phyloP scores from a whole-genome alignment of 2,113 vertebrate genomes.

The Spea bombifrons region DNA sequence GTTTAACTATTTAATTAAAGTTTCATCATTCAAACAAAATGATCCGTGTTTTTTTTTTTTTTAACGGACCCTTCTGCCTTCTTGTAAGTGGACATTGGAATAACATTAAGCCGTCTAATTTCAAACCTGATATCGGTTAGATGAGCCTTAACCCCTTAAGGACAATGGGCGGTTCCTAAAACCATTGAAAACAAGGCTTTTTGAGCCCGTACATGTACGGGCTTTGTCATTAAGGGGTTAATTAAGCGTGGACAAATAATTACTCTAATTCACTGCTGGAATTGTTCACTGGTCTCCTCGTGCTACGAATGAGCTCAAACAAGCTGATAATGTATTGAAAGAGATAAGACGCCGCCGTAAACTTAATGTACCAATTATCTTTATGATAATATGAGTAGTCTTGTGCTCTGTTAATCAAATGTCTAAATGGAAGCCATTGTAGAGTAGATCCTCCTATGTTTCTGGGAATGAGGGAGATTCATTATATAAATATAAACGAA shows the following conservation, averaged over 20 bases:
- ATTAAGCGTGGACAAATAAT: conserved; percentile 44
- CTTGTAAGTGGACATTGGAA: conserved; percentile 41
- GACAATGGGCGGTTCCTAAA: no score
- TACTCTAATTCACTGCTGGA: conserved; percentile 35
- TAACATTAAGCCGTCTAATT: conserved; percentile 34
- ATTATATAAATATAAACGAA: no score
- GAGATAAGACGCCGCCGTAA: conserved; percentile 8
- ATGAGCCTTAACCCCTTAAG: no score
- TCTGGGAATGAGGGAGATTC: no score
- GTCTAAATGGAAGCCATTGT: neutral
- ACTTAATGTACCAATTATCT: conserved; percentile 39
- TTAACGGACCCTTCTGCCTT: conserved; percentile 31
- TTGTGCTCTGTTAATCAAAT: conserved; percentile 2
- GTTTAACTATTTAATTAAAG: neutral
- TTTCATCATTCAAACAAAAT: conserved; percentile 35
- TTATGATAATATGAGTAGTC: conserved; percentile 14
- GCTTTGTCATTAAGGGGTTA: no score
- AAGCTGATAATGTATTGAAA: conserved; percentile 41
- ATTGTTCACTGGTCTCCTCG: conserved; percentile 22
- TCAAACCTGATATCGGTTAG: conserved; percentile 33
- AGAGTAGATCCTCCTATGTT: no score
- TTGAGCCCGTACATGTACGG: no score
- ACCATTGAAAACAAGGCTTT: no score
- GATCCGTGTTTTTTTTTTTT: neutral
- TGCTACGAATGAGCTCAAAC: conserved; percentile 31